Evolutionary conservation across 2,888 invertebrate genomes (phyloP), one percentile per base, ranked within the genome.

Genomic region (Ichneumoninae sp.): DNA sequence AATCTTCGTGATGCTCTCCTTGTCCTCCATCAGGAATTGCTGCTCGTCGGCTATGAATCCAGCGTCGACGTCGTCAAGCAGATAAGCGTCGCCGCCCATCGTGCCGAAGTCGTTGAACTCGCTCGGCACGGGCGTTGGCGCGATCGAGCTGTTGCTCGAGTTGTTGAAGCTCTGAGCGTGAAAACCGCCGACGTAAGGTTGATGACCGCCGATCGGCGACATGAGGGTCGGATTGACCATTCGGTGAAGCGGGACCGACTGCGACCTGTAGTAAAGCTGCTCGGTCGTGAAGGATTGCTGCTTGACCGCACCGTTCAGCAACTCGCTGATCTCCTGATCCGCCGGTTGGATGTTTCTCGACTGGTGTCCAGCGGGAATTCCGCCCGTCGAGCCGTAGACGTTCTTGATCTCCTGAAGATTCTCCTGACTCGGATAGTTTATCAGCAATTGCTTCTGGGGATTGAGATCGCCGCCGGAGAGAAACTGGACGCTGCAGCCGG

Each of bases 231-330:
- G 92, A 87, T 91, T 92, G 22, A 92, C 90, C 91, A 95, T 96
- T 85, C 95, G 95, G 89, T 96, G 96, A 26, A 97, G 93, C 0
- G 97, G 97, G 70, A 97, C 97, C 16, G 97, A 97, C 89, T 97
- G 97, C 7, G 97, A 97, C 75, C 97, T 88, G 94, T 95, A 86
- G 94, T 93, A 83, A 83, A 93, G 82, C 80, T 92, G 90, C 62
- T 93, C 92, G 57, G 87, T 90, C 26, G 87, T 89, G 80, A 95
- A 94, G 0, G 82, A 82, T 36, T 93, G 93, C 3, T 93, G 93
- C 22, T 94, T 90, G 81, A 94, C 94, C 86, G 94, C 95, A 68
- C 95, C 95, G 84, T 95, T 95, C 89, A 96, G 95, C 88, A 96
- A 94, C 88, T 96, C 95, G 88, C 95, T 95, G 10, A 96, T 95